These are phyloP conservation scores for Arctopsyche grandis DNA, from an alignment of 1,140 invertebrate species.

Conservation along the genomic window DNA sequence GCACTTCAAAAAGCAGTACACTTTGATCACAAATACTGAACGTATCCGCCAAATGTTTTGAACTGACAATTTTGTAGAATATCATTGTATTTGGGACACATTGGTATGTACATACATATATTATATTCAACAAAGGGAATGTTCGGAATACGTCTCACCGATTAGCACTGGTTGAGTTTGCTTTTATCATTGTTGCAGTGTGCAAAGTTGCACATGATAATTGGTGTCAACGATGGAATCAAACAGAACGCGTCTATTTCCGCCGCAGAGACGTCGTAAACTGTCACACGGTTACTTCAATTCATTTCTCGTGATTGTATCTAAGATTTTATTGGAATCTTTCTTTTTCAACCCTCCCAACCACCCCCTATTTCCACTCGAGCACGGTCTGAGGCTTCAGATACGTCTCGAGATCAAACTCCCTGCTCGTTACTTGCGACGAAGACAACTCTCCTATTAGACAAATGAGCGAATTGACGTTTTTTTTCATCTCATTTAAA, in stretches of 20 bases:
- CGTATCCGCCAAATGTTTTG: no score
- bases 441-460: slow-evolving; percentile 25
- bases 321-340: no score
- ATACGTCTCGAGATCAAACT: slow-evolving; percentile 1
- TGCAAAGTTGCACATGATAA: background rate
- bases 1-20: no score
- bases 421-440: background rate
- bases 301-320: no score
- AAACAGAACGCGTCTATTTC: slow-evolving; percentile 4
- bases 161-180: background rate
- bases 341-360: no score
- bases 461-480: slow-evolving; percentile 33
- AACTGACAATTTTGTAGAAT: no score
- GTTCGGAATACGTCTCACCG: no score
- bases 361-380: background rate
- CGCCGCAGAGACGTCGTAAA: background rate
- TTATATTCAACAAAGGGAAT: no score
- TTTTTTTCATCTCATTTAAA: background rate
- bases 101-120: no score
- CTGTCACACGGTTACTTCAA: background rate
- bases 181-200: background rate
- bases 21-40: no score
- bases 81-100: no score
- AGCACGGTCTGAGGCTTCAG: slow-evolving; percentile 20
- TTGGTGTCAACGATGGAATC: background rate